Evolutionary conservation across 2,113 vertebrate species (phyloP), one percentile per base, ranked within the genome.

Genomic region (Elgaria multicarinata): DNA sequence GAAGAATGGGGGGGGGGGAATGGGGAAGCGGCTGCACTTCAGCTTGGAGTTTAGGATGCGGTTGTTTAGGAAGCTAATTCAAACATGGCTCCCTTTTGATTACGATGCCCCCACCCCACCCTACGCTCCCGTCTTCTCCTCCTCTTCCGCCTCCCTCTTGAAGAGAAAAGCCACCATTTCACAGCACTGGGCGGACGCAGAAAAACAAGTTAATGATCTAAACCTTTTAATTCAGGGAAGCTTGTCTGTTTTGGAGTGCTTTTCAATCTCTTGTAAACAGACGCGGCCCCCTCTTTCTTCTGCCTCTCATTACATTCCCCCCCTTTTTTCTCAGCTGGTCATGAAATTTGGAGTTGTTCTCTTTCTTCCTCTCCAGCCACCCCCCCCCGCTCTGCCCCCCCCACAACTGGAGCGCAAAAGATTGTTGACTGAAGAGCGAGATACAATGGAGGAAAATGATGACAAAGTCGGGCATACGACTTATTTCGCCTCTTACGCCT

Each of bases 191-290:
- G 96, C 97, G 96, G 97, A 97, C 96, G 97, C 96, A 96, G 97
- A 96, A 98, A 97, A 98, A 95, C 97, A 96, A 97, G 97, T 97
- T 98, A 98, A 98, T 98, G 97, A 98, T 98, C 98, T 98, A 98
- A 98, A 98, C 97, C 97, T 96, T 96, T 95, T 97, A 97, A 97
- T 98, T 97, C 97, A 96, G 93, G 96, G 95, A 97, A 97, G 97
- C 93, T 96, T 94, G 96, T 96, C 97, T 96, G 95, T 96, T 96
- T 77, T 97, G 95, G 96, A 97, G 95, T 95, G 96, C 97, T 97
- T 96, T 98, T 98, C 96, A 97, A 97, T 97, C 95, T 93, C 92
- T 92, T 95, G 95, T 95, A 96, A 97, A 94, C 97, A 97, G 96
- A 95, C 93, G 91, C 93, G 92, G 96, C 93, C 93, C 93, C 97